Base-by-base conservation (phyloP, 1,140 invertebrate species). In the Galendromus occidentalis region DNA sequence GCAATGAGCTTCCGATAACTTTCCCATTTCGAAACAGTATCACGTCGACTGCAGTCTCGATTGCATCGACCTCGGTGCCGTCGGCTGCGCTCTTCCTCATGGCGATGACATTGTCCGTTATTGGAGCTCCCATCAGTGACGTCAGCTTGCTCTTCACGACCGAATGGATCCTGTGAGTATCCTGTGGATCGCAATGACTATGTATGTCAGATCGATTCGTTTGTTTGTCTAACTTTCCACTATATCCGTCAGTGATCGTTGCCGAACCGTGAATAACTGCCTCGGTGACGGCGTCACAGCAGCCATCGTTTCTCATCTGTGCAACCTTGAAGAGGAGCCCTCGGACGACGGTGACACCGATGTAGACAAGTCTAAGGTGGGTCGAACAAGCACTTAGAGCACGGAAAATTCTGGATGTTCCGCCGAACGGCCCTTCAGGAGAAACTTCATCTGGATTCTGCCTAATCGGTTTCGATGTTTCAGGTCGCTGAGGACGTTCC, bases 101-200 rank as follows among this genome's bases (percentile, higher is more conserved):
- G 51, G 51, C 51, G 4, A 59, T 59, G 51, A 59, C 51, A 17
- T 33, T 59, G 2, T 59, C 51, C 25, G 51, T 59, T 4, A 59
- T 59, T 33, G 51, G 51, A 33, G 51, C 51, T 6, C 51, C 51
- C 14, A 25, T 59, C 51, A 59, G 51, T 33, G 51, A 59, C 33
- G 51, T 59, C 51, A 59, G 51, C 51, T 59, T 59, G 22, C 51
- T 59, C 51, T 59, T 59, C 51, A 59, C 51, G 14, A 59, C 51
- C 22, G 51, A 59, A 22, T 59, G 51, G 51, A 25, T 59, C 6
- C 22, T 59, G 51, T 59, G 25, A 29, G 1, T 59, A 59, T 59
- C 4, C 9, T 39, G 4, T 39, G 33, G 9, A 39, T 39, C n/a
- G n/a, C n/a, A n/a, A n/a, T n/a, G n/a, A n/a, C n/a, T n/a, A n/a